Base-by-base conservation (phyloP, 37 sponge, comb jelly and placozoan species). In the Lycopodina hypogea region DNA sequence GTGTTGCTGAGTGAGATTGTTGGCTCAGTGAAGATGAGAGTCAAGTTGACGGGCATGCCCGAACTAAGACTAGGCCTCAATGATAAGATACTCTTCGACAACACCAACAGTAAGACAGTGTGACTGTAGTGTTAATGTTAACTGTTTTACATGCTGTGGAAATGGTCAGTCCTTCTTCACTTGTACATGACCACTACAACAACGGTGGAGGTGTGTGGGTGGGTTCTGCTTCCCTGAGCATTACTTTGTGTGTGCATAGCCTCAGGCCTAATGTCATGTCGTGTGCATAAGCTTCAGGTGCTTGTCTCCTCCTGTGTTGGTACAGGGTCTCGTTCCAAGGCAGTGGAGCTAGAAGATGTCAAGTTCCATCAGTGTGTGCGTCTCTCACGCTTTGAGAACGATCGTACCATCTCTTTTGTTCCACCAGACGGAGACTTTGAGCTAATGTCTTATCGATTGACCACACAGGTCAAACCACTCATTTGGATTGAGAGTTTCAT, bases 361-460 rank as follows among this genome's bases (percentile, higher is more conserved):
- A 97, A 97, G 78, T 97, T 97, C 62, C 98, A 97, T 53, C 98
- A 97, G 84, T 97, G 98, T 83, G 98, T 97, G 35, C 84, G 98
- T 35, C 84, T 97, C 64, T 97, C 98, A 18, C 85, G 98, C 29
- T 97, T 97, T 79, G 98, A 97, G 60, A 95, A 94, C 74, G 98
- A 97, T 66, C 88, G 98, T 11, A 97, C 98, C 30, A 97, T 97
- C 33, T 97, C 98, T 8, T 97, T 97, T 71, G 72, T 97, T 18
- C 98, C 98, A 1, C 98, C 98, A 21, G 98, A 97, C 63, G 98
- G 98, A 45, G 96, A 95, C 69, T 97, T 97, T 87, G 98, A 97
- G 79, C 67, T 97, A 71, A 97, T 97, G 98, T 96, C 96, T 3
- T 97, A 97, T 68, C 83, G 98, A 24, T 82, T 97, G 32, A 97